Conservation (phyloP, 2,113 vertebrate species). For the Hucho hucho region DNA sequence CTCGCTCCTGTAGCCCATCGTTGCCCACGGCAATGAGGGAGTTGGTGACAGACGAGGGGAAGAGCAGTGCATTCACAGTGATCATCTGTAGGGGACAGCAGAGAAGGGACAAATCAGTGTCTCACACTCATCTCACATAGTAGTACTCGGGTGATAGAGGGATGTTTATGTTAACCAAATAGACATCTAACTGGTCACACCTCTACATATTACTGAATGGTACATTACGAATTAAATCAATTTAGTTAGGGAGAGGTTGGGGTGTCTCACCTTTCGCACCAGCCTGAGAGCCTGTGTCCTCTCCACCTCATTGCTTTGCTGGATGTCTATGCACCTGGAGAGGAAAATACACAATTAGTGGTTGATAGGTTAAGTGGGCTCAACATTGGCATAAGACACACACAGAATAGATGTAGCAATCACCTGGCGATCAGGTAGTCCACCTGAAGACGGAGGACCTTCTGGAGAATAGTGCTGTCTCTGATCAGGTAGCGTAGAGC, state of each 20-base stretch:
- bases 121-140: not conserved
- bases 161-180: no score
- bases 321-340: constrained; percentile 87
- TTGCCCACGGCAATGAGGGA: constrained; percentile 90
- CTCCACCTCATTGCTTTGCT: constrained; percentile 89
- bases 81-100: constrained; percentile 77
- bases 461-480: constrained; percentile 82
- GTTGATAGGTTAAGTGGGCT: not conserved
- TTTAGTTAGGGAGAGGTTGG: not conserved
- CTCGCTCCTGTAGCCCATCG: constrained; percentile 84
- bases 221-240: not conserved
- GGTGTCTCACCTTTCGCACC: constrained; percentile 85
- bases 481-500: constrained; percentile 84
- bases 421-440: constrained; percentile 90
- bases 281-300: constrained; percentile 87
- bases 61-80: constrained; percentile 86
- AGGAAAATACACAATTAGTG: not conserved
- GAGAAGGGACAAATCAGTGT: not conserved
- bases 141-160: no score
- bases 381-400: not conserved
- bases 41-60: constrained; percentile 86
- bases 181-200: no score
- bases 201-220: no score
- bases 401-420: constrained; percentile 12
- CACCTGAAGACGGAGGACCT: constrained; percentile 84